phyloP scores from a whole-genome alignment of 1,140 invertebrate genomes.

The Nebria ingens region DNA sequence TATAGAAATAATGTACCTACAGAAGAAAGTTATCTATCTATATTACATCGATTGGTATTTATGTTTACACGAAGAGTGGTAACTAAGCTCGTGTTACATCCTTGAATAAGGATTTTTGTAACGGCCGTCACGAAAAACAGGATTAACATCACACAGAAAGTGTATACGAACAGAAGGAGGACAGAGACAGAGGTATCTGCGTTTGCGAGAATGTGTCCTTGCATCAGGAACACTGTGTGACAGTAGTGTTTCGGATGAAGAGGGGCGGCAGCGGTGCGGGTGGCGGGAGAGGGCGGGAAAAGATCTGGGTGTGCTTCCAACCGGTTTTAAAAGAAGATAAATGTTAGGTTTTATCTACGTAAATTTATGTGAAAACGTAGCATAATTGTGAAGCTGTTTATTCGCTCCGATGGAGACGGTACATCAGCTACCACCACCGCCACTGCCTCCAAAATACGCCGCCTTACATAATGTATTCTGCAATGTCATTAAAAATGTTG shows the following conservation, averaged over 20 bases:
- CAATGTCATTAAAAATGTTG: slow-evolving; percentile 8
- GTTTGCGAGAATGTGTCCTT: too few species aligned
- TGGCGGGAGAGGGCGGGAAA: background rate
- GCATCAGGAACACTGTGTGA: background rate
- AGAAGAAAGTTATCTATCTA: too few species aligned
- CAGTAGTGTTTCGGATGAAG: background rate
- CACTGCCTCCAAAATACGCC: too few species aligned
- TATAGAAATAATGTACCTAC: background rate
- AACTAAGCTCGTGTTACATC: too few species aligned
- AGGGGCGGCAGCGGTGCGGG: background rate
- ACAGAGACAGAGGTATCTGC: too few species aligned
- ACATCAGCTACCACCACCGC: background rate
- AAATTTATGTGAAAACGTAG: slow-evolving; percentile 20
- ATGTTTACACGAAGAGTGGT: too few species aligned
- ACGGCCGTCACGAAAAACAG: background rate
- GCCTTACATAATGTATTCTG: slow-evolving; percentile 4
- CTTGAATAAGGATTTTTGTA: too few species aligned
- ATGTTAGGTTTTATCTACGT: slow-evolving; percentile 23
- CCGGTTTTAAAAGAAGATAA: slow-evolving; percentile 23
- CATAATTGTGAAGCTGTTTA: slow-evolving; percentile 18
- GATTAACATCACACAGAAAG: slow-evolving; percentile 22
- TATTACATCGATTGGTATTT: too few species aligned
- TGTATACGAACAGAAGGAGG: slow-evolving; percentile 14
- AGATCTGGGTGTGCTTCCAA: slow-evolving; percentile 12
- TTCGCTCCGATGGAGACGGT: background rate